phyloP scores from a whole-genome alignment of 2,113 vertebrate species.

The Peromyscus polionotus region DNA sequence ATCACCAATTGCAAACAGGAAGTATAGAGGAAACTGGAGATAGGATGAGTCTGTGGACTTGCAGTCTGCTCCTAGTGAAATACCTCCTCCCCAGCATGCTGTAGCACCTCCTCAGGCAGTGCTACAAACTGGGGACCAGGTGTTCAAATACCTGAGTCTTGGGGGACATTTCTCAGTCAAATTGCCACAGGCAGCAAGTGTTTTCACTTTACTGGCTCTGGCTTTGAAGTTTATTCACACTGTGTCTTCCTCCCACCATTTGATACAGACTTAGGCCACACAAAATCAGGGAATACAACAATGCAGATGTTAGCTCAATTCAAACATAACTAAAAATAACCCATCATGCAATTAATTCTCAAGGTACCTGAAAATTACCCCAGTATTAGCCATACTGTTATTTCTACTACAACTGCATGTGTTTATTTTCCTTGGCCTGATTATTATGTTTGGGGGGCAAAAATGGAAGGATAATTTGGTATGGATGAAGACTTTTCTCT shows the following conservation, averaged over 20 bases:
- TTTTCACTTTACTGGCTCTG: too few relatives aligned
- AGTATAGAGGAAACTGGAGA: not conserved
- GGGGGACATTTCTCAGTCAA: not conserved
- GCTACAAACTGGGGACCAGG: not conserved
- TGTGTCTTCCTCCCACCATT: not conserved
- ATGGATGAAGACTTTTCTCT: not conserved
- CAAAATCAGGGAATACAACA: not conserved
- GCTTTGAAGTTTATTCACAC: not conserved
- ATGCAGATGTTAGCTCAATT: not conserved
- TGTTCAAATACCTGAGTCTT: not conserved
- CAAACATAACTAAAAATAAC: conserved; percentile 10
- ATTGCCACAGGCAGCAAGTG: not conserved
- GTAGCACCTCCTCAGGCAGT: too few relatives aligned
- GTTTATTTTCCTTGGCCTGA: not conserved
- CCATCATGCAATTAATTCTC: not conserved
- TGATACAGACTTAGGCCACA: not conserved
- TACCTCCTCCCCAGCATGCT: not conserved
- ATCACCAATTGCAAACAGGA: not conserved
- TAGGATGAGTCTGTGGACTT: not conserved
- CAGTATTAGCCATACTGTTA: not conserved
- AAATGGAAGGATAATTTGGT: not conserved
- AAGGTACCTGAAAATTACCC: not conserved
- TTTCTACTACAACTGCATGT: not conserved
- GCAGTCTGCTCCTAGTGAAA: not conserved
- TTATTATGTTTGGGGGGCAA: not conserved